Percentiles rank a stretch among this genome's conserved stretches.
These are phyloP conservation scores for Pangasius larnaudii DNA, from an alignment of 2,797 vertebrate species.

Conservation along the genomic window DNA sequence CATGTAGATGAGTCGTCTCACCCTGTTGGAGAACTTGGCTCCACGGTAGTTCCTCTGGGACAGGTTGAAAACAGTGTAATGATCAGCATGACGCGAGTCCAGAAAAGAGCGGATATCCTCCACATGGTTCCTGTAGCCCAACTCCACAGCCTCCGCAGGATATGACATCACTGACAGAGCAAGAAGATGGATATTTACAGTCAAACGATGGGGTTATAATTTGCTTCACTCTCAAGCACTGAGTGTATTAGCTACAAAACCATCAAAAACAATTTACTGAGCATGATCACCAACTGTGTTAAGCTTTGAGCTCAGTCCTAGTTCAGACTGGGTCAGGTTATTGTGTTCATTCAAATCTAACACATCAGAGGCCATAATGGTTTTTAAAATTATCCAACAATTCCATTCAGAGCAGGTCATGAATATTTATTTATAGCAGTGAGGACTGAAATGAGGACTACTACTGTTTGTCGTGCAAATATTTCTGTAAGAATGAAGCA, in stretches of 20 bases:
- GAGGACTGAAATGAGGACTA: too few relatives aligned
- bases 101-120: slow-evolving; percentile 96
- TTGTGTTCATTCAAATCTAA: background rate
- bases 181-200: slow-evolving; percentile 1
- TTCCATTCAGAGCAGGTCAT: background rate
- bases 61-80: slow-evolving; percentile 98
- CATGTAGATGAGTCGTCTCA: slow-evolving; percentile 66
- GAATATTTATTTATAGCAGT: background rate
- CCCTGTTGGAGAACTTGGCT: slow-evolving; percentile 98
- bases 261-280: background rate
- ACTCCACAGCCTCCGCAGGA: slow-evolving; percentile 91
- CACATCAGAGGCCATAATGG: background rate
- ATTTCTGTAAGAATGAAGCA: background rate
- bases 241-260: background rate
- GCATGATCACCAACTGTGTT: background rate
- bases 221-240: background rate
- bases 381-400: background rate
- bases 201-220: background rate
- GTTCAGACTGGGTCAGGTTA: background rate
- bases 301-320: too few relatives aligned
- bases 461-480: background rate
- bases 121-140: slow-evolving; percentile 96
- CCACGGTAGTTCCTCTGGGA: slow-evolving; percentile 96
- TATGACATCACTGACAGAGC: slow-evolving; percentile 91
- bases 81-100: slow-evolving; percentile 94